Conservation (phyloP, 2,113 vertebrate genomes). For the Bubo scandiacus region DNA sequence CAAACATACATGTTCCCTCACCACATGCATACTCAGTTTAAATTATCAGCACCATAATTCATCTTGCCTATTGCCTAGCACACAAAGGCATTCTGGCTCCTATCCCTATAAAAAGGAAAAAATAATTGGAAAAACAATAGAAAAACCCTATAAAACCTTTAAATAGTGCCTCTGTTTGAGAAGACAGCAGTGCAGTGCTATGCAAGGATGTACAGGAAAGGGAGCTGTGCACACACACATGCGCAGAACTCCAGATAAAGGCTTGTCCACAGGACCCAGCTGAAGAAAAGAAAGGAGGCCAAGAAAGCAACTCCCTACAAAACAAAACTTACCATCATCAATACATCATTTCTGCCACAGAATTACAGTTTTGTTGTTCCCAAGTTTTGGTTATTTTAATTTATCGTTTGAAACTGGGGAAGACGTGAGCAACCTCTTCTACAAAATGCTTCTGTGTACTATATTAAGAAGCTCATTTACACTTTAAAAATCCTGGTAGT, state of each 20-base stretch:
- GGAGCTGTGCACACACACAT: neutral
- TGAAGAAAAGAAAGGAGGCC: neutral
- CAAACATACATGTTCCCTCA: accelerated
- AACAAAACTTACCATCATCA: neutral
- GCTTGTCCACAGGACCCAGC: neutral
- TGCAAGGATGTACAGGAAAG: neutral
- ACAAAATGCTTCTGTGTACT: neutral
- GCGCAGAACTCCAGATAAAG: neutral
- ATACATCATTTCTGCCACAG: neutral
- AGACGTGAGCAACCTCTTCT: neutral
- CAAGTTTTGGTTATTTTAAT: neutral
- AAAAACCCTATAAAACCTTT: neutral
- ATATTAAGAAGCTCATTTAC: conserved; percentile 49
- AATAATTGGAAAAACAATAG: neutral
- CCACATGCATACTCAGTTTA: neutral
- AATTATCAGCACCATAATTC: neutral
- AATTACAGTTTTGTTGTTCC: neutral
- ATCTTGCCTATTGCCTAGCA: neutral
- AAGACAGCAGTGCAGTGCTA: neutral
- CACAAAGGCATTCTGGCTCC: neutral
- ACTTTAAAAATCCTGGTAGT: conserved; percentile 61
- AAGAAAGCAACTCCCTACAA: neutral
- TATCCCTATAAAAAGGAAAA: neutral
- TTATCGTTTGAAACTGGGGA: conserved; percentile 1
- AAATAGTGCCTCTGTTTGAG: neutral